Base-by-base conservation (phyloP, 2,888 invertebrate species). In the Ornithoptera alexandrae region DNA sequence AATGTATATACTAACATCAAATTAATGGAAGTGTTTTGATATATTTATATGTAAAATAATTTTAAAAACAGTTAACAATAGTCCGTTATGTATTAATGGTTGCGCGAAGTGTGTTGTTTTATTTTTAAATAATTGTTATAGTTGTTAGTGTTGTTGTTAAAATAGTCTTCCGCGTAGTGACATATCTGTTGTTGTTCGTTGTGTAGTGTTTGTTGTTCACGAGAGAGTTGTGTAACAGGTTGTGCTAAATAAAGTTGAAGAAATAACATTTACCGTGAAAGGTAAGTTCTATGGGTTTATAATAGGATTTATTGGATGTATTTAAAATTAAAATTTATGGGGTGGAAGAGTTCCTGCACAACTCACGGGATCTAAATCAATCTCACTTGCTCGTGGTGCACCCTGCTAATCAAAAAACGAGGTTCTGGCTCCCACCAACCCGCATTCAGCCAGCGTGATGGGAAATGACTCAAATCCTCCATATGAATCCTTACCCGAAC, bases 201-300 rank as follows among this genome's bases (percentile, higher is more conserved):
- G 76, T 71, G 68, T 61, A 60, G 24, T 62, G 50, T 50, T 30
- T 70, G 59, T 65, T 64, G 56, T 42, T 65, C 42, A 67, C 57
- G 39, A 62, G 60, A 30, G 75, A 75, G 79, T 80, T 79, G 84
- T 86, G 82, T 76, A 75, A 62, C 80, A 81, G 88, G 87, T 89
- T 89, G 89, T 88, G 88, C 73, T 80, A 73, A 71, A 81, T 78
- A 86, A 83, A 81, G 85, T 87, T 81, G 85, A 83, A 84, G 85
- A 86, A 75, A 84, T 89, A 75, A 82, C 82, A 75, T 78, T 79
- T 72, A 78, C 82, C 68, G 75, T 87, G 65, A 87, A 89, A 86
- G 90, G 91, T 91, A 75, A 84, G 86, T 8, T 56, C 10, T n/a
- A 53, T 0, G 42, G 12, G 8, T 10, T 7, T 12, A 12, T 42